Evolutionary conservation across 1,140 invertebrate species (phyloP).

Genomic region (Oreohelix idahoensis): DNA sequence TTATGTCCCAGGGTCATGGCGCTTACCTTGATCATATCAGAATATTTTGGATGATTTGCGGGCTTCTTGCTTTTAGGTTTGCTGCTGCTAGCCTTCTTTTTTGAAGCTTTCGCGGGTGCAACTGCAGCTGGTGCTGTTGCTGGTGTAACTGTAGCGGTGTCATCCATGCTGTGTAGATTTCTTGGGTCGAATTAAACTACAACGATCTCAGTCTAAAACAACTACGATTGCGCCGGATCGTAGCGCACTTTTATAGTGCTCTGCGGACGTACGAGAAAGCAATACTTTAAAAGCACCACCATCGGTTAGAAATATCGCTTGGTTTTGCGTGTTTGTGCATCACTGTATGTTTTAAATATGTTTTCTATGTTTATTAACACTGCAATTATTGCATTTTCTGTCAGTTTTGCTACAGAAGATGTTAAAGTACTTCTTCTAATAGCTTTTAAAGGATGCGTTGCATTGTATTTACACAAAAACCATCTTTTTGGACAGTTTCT

Average conservation of each 20-base stretch:
- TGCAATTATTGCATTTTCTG: not conserved
- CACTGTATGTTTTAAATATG: not conserved
- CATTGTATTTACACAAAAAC: not conserved
- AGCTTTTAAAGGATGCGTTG: not conserved
- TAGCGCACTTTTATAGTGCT: too few species aligned
- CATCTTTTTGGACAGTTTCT: constrained; percentile 20
- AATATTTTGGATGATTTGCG: constrained; percentile 56
- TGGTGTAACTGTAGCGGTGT: constrained; percentile 29
- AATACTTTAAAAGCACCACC: not conserved
- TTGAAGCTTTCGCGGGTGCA: constrained; percentile 48
- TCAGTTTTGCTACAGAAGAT: not conserved
- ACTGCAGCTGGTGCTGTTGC: constrained; percentile 34
- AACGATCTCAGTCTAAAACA: too few species aligned
- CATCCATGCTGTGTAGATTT: too few species aligned
- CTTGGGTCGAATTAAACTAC: too few species aligned
- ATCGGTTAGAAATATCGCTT: not conserved
- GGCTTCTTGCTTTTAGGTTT: constrained; percentile 57
- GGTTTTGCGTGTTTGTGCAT: constrained; percentile 23
- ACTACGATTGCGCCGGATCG: too few species aligned
- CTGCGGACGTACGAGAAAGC: constrained; percentile 19
- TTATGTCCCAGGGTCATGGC: too few species aligned
- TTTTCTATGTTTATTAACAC: not conserved
- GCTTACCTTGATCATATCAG: constrained; percentile 49
- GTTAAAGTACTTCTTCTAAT: not conserved
- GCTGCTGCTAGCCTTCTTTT: constrained; percentile 51